Conservation (phyloP, 2,888 invertebrate species). For the Meiosimyza platycephala region DNA sequence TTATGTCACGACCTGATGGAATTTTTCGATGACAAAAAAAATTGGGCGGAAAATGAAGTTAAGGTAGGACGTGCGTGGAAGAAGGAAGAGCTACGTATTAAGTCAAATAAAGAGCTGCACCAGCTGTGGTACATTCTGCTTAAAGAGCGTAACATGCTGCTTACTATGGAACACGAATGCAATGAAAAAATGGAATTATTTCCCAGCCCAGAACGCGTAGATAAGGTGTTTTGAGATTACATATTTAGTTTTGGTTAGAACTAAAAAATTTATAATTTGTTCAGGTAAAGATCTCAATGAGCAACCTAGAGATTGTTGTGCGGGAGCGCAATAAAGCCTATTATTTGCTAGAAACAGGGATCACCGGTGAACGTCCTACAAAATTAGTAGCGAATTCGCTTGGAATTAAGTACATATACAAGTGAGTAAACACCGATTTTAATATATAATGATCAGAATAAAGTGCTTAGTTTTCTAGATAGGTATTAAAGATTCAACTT, state of each 20-base stretch:
- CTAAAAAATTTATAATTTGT: neutral
- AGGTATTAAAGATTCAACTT: neutral
- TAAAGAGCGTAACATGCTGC: slow-evolving; percentile 96
- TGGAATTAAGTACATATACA: slow-evolving; percentile 73
- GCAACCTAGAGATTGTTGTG: slow-evolving; percentile 89
- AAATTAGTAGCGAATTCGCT: slow-evolving; percentile 71
- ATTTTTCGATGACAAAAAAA: slow-evolving; percentile 88
- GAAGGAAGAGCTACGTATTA: slow-evolving; percentile 89
- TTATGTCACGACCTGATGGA: slow-evolving; percentile 73
- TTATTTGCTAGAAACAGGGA: slow-evolving; percentile 88
- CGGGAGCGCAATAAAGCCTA: slow-evolving; percentile 93
- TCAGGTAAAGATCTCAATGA: slow-evolving; percentile 90
- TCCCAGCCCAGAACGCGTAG: slow-evolving; percentile 92
- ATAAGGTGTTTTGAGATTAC: slow-evolving; percentile 72
- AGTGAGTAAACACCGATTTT: slow-evolving; percentile 51
- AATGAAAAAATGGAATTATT: slow-evolving; percentile 76
- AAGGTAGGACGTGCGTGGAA: slow-evolving; percentile 89
- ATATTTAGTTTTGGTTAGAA: too few relatives aligned
- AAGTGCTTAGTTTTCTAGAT: too few relatives aligned
- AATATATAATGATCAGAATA: too few relatives aligned
- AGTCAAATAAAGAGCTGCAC: slow-evolving; percentile 95
- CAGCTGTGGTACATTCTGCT: slow-evolving; percentile 93
- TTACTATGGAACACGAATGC: slow-evolving; percentile 93
- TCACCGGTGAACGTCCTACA: slow-evolving; percentile 81
- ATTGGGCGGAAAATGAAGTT: slow-evolving; percentile 83